These are phyloP conservation scores for Glyphotaelius pellucidus DNA, from an alignment of 2,888 invertebrate genomes.

Conservation along the genomic window DNA sequence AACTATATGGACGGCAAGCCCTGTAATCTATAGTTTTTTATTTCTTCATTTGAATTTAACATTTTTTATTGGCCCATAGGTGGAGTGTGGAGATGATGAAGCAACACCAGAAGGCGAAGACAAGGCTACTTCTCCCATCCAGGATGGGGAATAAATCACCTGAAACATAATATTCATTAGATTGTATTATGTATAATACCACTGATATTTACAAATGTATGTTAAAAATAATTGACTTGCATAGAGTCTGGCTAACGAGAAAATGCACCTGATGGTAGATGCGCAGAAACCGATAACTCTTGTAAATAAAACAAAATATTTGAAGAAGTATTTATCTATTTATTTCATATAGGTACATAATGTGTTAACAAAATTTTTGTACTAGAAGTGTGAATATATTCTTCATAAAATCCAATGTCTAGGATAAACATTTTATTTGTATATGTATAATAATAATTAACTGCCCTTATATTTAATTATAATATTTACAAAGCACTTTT, in stretches of 20 bases:
- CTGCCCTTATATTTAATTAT: conserved; percentile 52
- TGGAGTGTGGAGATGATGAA: conserved; percentile 65
- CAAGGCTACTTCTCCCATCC: conserved; percentile 78
- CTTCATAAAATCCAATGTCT: conserved; percentile 55
- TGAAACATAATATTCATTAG: not conserved
- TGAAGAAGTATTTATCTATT: conserved; percentile 49
- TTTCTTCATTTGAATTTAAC: not conserved
- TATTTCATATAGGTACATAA: conserved; percentile 42
- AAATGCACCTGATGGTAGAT: too few species aligned
- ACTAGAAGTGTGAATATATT: conserved; percentile 63
- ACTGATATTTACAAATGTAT: not conserved
- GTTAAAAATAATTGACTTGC: too few species aligned
- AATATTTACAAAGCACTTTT: conserved; percentile 64
- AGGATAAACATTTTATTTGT: conserved; percentile 53
- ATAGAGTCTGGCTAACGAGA: too few species aligned
- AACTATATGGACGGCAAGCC: too few species aligned
- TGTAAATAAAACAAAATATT: conserved; percentile 63
- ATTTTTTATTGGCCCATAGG: conserved; percentile 44
- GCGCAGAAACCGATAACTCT: not conserved
- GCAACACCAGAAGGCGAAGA: conserved; percentile 69
- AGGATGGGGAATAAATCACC: conserved; percentile 66
- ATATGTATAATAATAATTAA: conserved; percentile 42
- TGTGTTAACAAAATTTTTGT: conserved; percentile 61
- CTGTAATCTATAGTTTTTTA: too few species aligned
- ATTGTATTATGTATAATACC: not conserved